Evolutionary conservation across 2,113 vertebrate genomes (phyloP), one percentile per base, ranked within the genome.

Genomic region (Protobothrops mucrosquamatus): DNA sequence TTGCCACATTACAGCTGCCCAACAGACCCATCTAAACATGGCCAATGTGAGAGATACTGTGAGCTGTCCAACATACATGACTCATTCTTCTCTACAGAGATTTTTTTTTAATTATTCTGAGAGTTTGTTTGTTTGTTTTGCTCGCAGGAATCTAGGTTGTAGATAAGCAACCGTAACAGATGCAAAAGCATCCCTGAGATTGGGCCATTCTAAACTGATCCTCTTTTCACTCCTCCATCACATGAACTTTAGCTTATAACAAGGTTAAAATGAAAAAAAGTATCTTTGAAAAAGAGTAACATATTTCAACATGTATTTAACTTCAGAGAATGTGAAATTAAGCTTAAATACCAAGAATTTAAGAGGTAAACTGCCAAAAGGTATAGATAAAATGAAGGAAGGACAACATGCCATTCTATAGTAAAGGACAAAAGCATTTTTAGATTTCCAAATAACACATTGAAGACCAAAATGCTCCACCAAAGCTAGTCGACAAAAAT

Each of bases 361-460:
- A 81, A 86, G 29, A 43, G 2, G 20, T 24, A 26, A 29, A 48
- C 24, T 46, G 55, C 26, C 22, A 64, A 87, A 92, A 81, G 46
- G 11, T 88, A 52, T 23, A 92, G 18, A 64, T 7, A 87, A 29
- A 15, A 81, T 34, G 85, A 89, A 52, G 69, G 3, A 46, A 85
- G 55, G 43, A 92, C 61, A 39, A n/a, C 18, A 20, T 86, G 39
- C 56, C 46, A 52, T 48, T 93, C 89, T 93, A 90, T 90, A 89
- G 89, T 93, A 87, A 93, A 18, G 55, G 87, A 85, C 85, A 90
- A 20, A 95, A 95, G 95, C 87, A 95, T 91, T 93, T 91, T 93
- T 94, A 94, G 93, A 61, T 94, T 92, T 93, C 93, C 90, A 92
- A 86, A 59, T 89, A 91, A 89, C 59, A 46, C 90, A 61, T 0